Conservation (phyloP, 2,888 invertebrate genomes). For the Eudemis profundana region DNA sequence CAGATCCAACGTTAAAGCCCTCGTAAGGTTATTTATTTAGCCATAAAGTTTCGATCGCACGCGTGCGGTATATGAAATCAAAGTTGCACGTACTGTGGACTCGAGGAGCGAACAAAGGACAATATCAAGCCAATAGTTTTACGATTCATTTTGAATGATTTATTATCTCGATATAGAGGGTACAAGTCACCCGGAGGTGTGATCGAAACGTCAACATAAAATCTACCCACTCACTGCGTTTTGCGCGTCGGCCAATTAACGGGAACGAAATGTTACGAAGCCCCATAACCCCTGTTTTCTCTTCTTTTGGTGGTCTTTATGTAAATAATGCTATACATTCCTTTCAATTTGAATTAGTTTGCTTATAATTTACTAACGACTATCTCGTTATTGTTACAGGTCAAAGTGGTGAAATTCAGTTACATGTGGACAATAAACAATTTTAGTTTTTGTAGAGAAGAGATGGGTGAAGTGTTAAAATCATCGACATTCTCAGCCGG, state of each 20-base stretch:
- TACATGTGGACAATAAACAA: slow-evolving; percentile 99
- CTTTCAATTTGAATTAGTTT: neutral
- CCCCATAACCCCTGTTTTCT: neutral
- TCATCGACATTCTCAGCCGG: slow-evolving; percentile 99
- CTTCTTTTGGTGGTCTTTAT: slow-evolving; percentile 10
- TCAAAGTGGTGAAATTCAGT: slow-evolving; percentile 99
- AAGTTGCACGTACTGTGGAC: neutral
- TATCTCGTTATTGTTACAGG: slow-evolving; percentile 87
- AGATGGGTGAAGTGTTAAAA: slow-evolving; percentile 99
- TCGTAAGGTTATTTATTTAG: neutral
- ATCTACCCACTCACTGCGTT: slow-evolving; percentile 13
- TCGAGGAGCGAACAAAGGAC: slow-evolving; percentile 25
- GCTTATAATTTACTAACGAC: slow-evolving; percentile 25
- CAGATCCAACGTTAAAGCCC: neutral
- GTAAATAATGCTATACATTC: slow-evolving; percentile 16
- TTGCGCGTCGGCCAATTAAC: slow-evolving; percentile 5
- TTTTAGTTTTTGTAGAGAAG: slow-evolving; percentile 99
- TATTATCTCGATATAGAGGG: slow-evolving; percentile 29
- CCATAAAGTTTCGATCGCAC: slow-evolving; percentile 6
- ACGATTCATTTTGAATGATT: slow-evolving; percentile 19
- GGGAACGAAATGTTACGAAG: slow-evolving; percentile 2
- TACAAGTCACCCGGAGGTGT: slow-evolving; percentile 21
- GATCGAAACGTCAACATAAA: slow-evolving; percentile 19
- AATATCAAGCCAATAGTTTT: slow-evolving; percentile 21
- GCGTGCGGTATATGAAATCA: slow-evolving; percentile 13